Base-by-base conservation (phyloP, 2,797 vertebrate genomes). In the Anas acuta region DNA sequence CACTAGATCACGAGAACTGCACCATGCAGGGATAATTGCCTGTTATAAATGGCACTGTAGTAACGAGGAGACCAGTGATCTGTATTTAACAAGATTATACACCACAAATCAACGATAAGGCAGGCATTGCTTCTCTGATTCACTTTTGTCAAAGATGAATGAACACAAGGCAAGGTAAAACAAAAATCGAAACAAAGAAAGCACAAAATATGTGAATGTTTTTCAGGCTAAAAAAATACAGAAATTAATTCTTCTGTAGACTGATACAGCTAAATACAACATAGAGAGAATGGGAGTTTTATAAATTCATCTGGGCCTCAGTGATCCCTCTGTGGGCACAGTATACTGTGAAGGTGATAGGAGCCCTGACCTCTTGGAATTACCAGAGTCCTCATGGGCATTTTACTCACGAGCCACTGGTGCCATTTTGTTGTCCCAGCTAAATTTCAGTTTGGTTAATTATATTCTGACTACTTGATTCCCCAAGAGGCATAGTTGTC, bases 31-130 rank as follows among this genome's bases (percentile, higher is more conserved):
- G 76, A 49, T 96, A 95, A 96, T 94, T 95, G 84, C 71, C 78
- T 92, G 78, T 96, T 97, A 93, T 75, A 96, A 96, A 96, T 95
- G 91, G 94, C 66, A 87, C 53, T 37, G 54, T 80, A 91, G 79
- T 86, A 74, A 84, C 74, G 89, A 94, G 80, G 64, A 96, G 93
- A 89, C 58, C 94, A 91, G 84, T 80, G 94, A 96, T 94, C 88
- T 96, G 88, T 94, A 95, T 90, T 88, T 97, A 96, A 97, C 82
- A 2, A 54, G 91, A 96, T 97, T 96, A 92, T 91, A 74, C 32
- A 84, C 91, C 75, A 91, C 94, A 93, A 93, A 95, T 95, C 94
- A 92, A 90, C n/a, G 2, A 81, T 92, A 85, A 95, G 73, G 82
- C 87, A 86, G 90, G 85, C 82, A 87, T 17, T 94, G 93, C 90